Evolutionary conservation across 2,888 invertebrate species (phyloP), one percentile per base, ranked within the genome.

Genomic region (Eucera pruinosa): DNA sequence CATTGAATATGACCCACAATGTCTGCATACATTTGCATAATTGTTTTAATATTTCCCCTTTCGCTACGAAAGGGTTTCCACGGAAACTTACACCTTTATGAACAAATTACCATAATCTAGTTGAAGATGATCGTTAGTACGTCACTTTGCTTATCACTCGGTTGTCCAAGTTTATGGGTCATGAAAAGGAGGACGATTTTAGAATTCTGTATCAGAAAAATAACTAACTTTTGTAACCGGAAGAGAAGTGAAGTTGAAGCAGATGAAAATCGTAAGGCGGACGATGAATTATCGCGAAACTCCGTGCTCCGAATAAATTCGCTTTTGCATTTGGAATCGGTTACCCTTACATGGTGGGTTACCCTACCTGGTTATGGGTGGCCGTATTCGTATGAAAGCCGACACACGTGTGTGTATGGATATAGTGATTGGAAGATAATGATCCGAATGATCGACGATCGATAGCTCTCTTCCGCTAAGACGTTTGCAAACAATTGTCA

Each of bases 281-380:
- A 33, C 71, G 78, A 71, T 70, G 82, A 82, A 83, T 84, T 87
- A 87, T 87, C 86, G 82, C 79, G 69, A 83, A 81, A 74, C 71
- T 70, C 55, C 80, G 85, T 81, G 87, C 82, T 66, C 70, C 83
- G 88, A 87, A 87, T 83, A 86, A 82, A 88, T 83, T 81, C 50
- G 71, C 74, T 82, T 68, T 85, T 82, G 83, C 68, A 84, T 88
- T 87, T 82, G 74, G 78, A 55, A 78, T 65, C 30, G 72, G 33
- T 39, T 64, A 57, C n/a, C 78, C 81, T 57, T 83, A 85, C 43
- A 81, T 78, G 83, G 84, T 15, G 43, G 62, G n/a, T n/a, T n/a
- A n/a, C 78, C 81, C 54, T 83, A 85, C 43, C 79, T 78, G 83
- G 84, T 15, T 39, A 60, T 27, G 23, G 60, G 9, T 18, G 15